Percentiles rank a stretch among this genome's conserved stretches.
These are phyloP conservation scores for Amphilophus citrinellus DNA, from an alignment of 2,113 vertebrate species.

Conservation along the genomic window DNA sequence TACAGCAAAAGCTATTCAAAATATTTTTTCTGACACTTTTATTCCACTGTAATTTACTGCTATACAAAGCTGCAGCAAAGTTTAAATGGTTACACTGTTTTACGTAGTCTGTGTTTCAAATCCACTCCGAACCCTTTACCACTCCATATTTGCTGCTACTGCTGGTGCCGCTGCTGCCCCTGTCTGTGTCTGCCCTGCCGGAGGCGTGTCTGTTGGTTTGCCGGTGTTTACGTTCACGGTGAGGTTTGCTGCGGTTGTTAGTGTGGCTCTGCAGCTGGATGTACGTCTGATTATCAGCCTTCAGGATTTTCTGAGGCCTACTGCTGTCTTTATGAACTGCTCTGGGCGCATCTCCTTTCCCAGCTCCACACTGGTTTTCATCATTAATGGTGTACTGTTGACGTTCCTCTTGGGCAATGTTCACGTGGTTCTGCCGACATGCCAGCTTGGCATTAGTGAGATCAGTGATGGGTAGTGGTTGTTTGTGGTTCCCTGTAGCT, in stretches of 20 bases:
- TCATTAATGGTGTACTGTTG: constrained; percentile 87
- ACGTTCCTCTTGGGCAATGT: constrained; percentile 86
- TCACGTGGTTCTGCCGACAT: constrained; percentile 91
- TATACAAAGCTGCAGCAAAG: neutral
- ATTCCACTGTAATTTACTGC: neutral
- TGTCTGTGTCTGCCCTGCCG: constrained; percentile 47
- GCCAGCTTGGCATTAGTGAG: constrained; percentile 88
- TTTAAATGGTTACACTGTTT: neutral
- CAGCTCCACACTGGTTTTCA: constrained; percentile 79
- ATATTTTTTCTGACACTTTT: neutral
- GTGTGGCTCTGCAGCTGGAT: constrained; percentile 62
- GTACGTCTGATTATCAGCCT: constrained; percentile 85
- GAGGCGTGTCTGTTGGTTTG: constrained; percentile 81
- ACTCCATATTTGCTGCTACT: constrained; percentile 81
- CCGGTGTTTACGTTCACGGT: constrained; percentile 84
- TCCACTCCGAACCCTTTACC: constrained; percentile 77
- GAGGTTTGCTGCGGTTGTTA: constrained; percentile 64
- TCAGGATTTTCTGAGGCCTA: constrained; percentile 85
- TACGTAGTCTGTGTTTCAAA: constrained; percentile 55
- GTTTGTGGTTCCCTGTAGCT: constrained; percentile 66
- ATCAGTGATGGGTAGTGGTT: constrained; percentile 85
- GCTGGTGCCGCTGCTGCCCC: constrained; percentile 78
- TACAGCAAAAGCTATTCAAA: neutral
- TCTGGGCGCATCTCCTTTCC: constrained; percentile 70
- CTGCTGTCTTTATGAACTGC: constrained; percentile 83